These are phyloP conservation scores for Xenops minutus DNA, from an alignment of 2,797 vertebrate species.

Conservation along the genomic window DNA sequence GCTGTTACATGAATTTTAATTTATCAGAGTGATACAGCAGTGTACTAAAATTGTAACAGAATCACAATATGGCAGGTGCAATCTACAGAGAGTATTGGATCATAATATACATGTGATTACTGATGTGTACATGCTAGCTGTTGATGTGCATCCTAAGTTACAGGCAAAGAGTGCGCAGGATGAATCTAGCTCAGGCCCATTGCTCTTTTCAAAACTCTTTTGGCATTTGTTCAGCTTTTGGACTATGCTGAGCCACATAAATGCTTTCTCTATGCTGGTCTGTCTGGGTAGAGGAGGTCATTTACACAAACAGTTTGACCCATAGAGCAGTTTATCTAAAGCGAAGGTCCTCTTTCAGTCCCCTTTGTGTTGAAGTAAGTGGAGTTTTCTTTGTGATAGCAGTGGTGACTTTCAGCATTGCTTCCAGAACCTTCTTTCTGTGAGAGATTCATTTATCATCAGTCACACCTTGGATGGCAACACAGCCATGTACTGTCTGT, in stretches of 20 bases:
- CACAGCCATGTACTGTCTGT: not conserved
- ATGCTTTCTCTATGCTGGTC: not conserved
- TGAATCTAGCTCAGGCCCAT: not conserved
- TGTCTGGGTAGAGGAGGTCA: not conserved
- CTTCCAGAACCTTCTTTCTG: not conserved
- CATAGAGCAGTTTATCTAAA: not conserved
- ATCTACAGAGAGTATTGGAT: not conserved
- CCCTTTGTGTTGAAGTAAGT: not conserved
- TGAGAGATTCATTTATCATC: not conserved
- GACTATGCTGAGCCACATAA: not conserved
- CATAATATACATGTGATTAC: not conserved
- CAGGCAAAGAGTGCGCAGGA: fast-evolving
- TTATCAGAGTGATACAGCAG: not conserved
- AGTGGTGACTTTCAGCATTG: not conserved
- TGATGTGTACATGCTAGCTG: not conserved
- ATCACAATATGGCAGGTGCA: not conserved
- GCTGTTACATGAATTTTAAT: not conserved
- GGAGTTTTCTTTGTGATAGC: not conserved
- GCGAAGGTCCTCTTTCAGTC: not conserved
- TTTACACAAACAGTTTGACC: not conserved
- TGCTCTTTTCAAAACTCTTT: not conserved
- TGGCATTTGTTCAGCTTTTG: not conserved
- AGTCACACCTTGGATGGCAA: not conserved
- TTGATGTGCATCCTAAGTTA: not conserved
- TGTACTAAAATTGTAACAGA: not conserved